phyloP scores from a whole-genome alignment of 2,113 vertebrate genomes.

The Pygathrix nemaeus region DNA sequence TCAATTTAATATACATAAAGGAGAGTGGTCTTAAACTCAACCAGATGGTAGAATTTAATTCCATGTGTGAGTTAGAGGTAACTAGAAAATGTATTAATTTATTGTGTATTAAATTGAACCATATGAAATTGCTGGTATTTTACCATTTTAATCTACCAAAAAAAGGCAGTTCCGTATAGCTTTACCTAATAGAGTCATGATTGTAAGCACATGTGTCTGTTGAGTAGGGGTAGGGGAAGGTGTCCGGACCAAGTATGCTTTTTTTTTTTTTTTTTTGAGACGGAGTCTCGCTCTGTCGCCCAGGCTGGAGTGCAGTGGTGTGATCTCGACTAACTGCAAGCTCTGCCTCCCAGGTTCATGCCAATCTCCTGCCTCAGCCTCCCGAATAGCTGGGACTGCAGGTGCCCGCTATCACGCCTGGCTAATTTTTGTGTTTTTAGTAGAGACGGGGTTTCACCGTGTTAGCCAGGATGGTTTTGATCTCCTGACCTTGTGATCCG shows the following conservation, averaged over 20 bases:
- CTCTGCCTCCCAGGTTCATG: too few species aligned
- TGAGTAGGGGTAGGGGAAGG: neutral
- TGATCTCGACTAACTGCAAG: too few species aligned
- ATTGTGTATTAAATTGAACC: slow-evolving; percentile 8
- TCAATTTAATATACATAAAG: neutral
- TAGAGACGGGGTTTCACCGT: too few species aligned
- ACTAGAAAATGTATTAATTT: slow-evolving; percentile 13
- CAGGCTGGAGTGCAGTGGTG: too few species aligned
- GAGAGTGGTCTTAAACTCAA: neutral
- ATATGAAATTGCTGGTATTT: slow-evolving; percentile 10
- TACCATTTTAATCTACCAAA: neutral
- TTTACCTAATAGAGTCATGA: neutral
- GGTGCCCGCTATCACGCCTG: too few species aligned
- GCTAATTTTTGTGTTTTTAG: too few species aligned
- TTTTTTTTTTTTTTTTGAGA: too few species aligned
- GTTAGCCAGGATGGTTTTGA: too few species aligned
- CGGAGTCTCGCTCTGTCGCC: too few species aligned
- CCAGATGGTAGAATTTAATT: neutral
- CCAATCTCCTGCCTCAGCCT: too few species aligned
- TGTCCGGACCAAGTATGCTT: neutral
- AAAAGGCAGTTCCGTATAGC: neutral
- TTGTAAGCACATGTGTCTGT: neutral
- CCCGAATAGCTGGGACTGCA: too few species aligned
- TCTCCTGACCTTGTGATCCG: too few species aligned
- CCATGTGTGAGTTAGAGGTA: slow-evolving; percentile 11